Evolutionary conservation across 1,140 invertebrate species (phyloP).

Genomic region (Heliconius hermathena): DNA sequence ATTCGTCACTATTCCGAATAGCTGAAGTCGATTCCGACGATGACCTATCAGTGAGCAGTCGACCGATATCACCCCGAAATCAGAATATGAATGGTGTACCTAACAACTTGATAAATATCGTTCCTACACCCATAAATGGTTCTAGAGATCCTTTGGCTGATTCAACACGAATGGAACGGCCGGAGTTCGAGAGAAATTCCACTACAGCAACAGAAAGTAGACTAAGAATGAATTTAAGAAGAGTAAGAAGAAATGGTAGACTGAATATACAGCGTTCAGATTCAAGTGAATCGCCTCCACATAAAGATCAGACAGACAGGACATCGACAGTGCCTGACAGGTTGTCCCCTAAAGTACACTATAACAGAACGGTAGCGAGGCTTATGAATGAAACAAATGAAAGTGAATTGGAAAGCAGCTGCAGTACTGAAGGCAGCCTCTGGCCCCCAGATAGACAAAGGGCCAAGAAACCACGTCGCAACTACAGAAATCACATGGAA

Average conservation of each 20-base stretch:
- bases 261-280: slow-evolving; percentile 61
- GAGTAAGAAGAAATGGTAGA: slow-evolving; percentile 56
- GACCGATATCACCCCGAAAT: slow-evolving; percentile 65
- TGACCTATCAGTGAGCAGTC: slow-evolving; percentile 74
- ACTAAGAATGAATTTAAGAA: slow-evolving; percentile 49
- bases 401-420: slow-evolving; percentile 78
- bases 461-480: slow-evolving; percentile 80
- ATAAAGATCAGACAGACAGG: slow-evolving; percentile 49
- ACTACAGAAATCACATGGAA: slow-evolving; percentile 82
- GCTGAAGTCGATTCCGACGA: slow-evolving; percentile 83
- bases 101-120: slow-evolving; percentile 68
- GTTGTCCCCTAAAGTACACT: slow-evolving; percentile 51
- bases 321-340: slow-evolving; percentile 44
- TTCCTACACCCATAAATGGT: slow-evolving; percentile 82
- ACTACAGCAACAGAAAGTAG: slow-evolving; percentile 55
- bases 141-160: slow-evolving; percentile 80
- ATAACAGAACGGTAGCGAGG: slow-evolving; percentile 67
- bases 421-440: slow-evolving; percentile 67
- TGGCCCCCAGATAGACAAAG: slow-evolving; percentile 77
- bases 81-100: slow-evolving; percentile 39
- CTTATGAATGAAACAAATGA: slow-evolving; percentile 79
- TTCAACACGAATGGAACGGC: slow-evolving; percentile 68
- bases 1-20: slow-evolving; percentile 80
- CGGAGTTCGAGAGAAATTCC: slow-evolving; percentile 54
- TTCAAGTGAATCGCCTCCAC: slow-evolving; percentile 68